Evolutionary conservation across 1,140 invertebrate species (phyloP).

Genomic region (Brachionus sp.): DNA sequence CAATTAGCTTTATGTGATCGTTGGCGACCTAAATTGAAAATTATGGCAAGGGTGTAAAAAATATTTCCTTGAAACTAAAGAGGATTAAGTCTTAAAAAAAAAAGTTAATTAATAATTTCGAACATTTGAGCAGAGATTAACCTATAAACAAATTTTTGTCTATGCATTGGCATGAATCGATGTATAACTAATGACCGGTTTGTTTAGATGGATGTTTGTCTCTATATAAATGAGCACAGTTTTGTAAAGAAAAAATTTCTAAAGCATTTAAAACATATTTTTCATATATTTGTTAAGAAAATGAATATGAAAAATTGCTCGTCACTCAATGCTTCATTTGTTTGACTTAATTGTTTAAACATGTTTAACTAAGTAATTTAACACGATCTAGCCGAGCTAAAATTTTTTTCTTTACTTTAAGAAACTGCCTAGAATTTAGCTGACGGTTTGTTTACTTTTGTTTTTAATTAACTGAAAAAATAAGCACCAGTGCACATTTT

Average conservation of each 20-base stretch:
- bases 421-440: not conserved
- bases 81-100: not conserved
- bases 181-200: not conserved
- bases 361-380: not conserved
- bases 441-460: not conserved
- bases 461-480: not conserved
- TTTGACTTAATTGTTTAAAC: not conserved
- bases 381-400: not conserved
- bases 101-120: not conserved
- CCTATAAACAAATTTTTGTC: not conserved
- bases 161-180: not conserved
- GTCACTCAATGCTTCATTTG: not conserved
- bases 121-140: constrained; percentile 8
- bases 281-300: not conserved
- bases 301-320: not conserved
- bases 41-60: not conserved
- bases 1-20: not conserved
- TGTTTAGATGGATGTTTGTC: not conserved
- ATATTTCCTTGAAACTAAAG: not conserved
- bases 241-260: not conserved
- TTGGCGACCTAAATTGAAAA: not conserved
- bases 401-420: not conserved
- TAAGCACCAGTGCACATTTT: not conserved
- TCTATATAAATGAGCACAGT: not conserved
- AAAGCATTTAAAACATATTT: not conserved